A percentile compares a stretch with the other conserved stretches of the same genome.
These are phyloP conservation scores for Byasa hedistus DNA, from an alignment of 2,888 invertebrate genomes.

Conservation along the genomic window DNA sequence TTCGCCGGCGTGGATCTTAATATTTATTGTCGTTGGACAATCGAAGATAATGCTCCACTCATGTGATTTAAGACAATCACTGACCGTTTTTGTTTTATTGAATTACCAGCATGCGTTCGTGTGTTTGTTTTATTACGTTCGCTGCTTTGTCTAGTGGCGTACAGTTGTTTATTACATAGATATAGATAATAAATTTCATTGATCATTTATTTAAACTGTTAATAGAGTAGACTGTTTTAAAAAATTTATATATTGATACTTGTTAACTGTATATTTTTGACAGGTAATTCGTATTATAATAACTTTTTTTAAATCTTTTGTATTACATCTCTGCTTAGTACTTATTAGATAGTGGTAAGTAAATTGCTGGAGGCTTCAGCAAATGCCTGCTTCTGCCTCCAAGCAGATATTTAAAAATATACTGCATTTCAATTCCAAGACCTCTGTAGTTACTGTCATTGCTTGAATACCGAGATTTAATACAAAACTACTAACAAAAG, in stretches of 20 bases:
- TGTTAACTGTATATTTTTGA: too few species aligned
- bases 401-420: too few species aligned
- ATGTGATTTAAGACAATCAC: slow-evolving; percentile 75
- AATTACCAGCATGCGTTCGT: slow-evolving; percentile 51
- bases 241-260: neutral
- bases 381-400: too few species aligned
- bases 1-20: slow-evolving; percentile 45
- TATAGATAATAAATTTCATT: neutral
- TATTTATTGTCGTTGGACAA: slow-evolving; percentile 65
- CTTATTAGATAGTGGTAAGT: too few species aligned
- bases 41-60: slow-evolving; percentile 75
- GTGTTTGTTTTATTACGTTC: slow-evolving; percentile 29
- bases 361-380: too few species aligned
- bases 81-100: slow-evolving; percentile 67
- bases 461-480: too few species aligned
- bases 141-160: slow-evolving; percentile 8
- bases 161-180: neutral
- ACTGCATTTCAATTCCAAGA: too few species aligned
- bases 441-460: too few species aligned
- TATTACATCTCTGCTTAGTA: too few species aligned
- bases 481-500: too few species aligned
- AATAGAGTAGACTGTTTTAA: neutral
- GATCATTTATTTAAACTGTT: neutral
- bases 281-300: too few species aligned
- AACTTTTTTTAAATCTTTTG: too few species aligned